A percentile compares a stretch with the other conserved stretches of the same genome.
phyloP scores from a whole-genome alignment of 1,140 invertebrate species.

The Lanistes nyassanus region DNA sequence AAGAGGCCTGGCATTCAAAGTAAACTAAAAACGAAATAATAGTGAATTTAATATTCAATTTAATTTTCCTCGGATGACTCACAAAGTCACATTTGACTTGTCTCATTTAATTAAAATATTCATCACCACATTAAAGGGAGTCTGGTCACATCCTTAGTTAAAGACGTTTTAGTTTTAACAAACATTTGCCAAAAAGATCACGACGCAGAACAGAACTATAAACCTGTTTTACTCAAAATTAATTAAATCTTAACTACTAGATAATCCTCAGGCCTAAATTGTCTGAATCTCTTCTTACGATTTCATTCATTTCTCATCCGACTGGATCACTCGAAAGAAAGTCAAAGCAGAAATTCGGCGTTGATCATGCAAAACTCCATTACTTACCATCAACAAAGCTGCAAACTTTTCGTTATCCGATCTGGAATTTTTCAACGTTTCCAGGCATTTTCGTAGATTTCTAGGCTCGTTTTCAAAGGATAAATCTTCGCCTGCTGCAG shows the following conservation, averaged over 20 bases:
- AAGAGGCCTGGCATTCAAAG: no score
- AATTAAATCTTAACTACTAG: neutral
- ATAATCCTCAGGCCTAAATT: neutral
- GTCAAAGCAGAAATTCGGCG: neutral
- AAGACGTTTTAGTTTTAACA: no score
- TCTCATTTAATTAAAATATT: no score
- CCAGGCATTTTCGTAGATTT: neutral
- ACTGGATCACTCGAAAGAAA: neutral
- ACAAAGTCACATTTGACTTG: no score
- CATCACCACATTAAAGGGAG: no score
- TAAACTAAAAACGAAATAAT: no score
- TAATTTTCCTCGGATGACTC: no score
- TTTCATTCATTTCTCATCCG: neutral
- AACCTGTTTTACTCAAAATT: neutral
- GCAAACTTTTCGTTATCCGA: slow-evolving; percentile 7
- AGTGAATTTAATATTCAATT: no score
- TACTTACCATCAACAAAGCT: slow-evolving; percentile 5
- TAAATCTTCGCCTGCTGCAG: no score
- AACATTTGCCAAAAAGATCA: no score
- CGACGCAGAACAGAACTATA: neutral
- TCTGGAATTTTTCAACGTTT: neutral
- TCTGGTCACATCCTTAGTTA: no score
- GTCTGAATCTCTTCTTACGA: neutral
- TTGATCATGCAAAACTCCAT: neutral
- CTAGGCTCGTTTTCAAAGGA: no score